These are phyloP conservation scores for Eucriotettix oculatus DNA, from an alignment of 2,888 invertebrate species.

Conservation along the genomic window DNA sequence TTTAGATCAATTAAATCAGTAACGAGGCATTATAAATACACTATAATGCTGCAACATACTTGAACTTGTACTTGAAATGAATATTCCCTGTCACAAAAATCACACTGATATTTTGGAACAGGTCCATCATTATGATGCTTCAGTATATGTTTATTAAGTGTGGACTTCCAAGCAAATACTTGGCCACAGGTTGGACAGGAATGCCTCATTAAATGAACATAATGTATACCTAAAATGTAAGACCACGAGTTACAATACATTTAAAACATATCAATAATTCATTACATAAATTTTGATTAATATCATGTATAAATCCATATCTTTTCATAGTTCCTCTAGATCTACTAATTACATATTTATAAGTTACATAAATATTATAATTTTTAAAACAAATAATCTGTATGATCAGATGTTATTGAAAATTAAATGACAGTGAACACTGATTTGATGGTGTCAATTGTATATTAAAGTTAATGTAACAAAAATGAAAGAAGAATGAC, in stretches of 20 bases:
- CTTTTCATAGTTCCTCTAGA: too few relatives aligned
- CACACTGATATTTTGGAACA: constrained; percentile 21
- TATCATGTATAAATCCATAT: too few relatives aligned
- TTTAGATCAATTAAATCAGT: too few relatives aligned
- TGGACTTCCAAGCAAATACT: constrained; percentile 26
- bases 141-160: constrained; percentile 24
- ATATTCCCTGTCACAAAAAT: constrained; percentile 22
- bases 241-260: neutral
- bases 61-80: constrained; percentile 22
- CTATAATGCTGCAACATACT: constrained; percentile 14
- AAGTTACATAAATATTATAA: too few relatives aligned
- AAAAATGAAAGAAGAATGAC: too few relatives aligned
- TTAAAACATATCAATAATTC: neutral
- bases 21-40: too few relatives aligned
- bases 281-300: neutral
- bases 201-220: constrained; percentile 22
- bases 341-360: too few relatives aligned
- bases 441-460: too few relatives aligned
- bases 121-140: constrained; percentile 19
- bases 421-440: too few relatives aligned
- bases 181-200: constrained; percentile 22
- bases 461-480: too few relatives aligned
- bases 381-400: too few relatives aligned
- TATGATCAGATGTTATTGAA: too few relatives aligned
- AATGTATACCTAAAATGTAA: constrained; percentile 20